A percentile compares a stretch with the other conserved stretches of the same genome.
Evolutionary conservation across 2,888 invertebrate species (phyloP).

Genomic region (Dryobota labecula): DNA sequence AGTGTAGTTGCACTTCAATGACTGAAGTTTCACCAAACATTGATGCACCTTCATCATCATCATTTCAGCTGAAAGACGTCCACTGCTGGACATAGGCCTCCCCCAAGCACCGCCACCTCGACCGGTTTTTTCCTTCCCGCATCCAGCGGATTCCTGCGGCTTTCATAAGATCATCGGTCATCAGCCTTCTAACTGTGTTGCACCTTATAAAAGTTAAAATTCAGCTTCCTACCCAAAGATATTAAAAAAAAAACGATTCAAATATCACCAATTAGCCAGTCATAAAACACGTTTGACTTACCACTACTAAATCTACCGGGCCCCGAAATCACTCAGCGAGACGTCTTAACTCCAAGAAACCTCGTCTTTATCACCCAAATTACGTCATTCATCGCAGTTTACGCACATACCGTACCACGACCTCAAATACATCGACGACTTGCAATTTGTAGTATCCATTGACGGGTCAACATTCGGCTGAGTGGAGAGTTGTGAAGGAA

Average conservation of each 20-base stretch:
- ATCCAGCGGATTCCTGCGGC: no score
- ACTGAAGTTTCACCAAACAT: no score
- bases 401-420: constrained; percentile 72
- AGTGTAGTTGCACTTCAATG: no score
- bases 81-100: no score
- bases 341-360: constrained; percentile 85
- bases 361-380: constrained; percentile 86
- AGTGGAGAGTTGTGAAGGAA: not conserved
- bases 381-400: constrained; percentile 87
- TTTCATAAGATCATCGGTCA: no score
- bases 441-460: constrained; percentile 61
- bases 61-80: no score
- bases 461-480: constrained; percentile 47
- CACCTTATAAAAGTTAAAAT: not conserved
- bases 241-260: constrained; percentile 15
- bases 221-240: not conserved
- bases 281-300: constrained; percentile 65
- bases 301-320: constrained; percentile 76
- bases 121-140: no score
- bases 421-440: constrained; percentile 49
- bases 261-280: constrained; percentile 68
- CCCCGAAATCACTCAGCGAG: constrained; percentile 81
- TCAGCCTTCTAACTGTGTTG: no score
- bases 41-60: no score
- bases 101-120: no score